These are phyloP conservation scores for Rutpela maculata DNA, from an alignment of 2,888 invertebrate genomes.

Conservation along the genomic window DNA sequence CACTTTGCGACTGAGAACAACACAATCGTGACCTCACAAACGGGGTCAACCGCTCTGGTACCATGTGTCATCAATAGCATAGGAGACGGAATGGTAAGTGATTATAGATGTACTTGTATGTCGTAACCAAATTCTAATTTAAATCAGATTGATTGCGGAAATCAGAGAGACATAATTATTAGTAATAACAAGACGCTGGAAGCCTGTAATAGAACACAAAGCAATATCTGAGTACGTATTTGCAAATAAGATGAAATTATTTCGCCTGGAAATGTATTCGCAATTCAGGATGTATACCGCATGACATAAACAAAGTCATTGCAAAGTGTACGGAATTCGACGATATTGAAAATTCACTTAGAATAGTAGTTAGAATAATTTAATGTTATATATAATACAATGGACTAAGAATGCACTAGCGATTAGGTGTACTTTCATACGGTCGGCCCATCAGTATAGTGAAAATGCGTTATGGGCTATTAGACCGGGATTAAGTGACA, in stretches of 20 bases:
- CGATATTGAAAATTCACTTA: too few species aligned
- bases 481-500: too few species aligned
- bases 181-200: background rate
- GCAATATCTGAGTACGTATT: background rate
- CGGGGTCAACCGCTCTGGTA: constrained; percentile 87
- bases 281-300: too few species aligned
- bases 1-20: constrained; percentile 90
- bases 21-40: constrained; percentile 87
- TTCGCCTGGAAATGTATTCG: background rate
- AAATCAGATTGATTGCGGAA: background rate
- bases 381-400: too few species aligned
- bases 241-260: background rate
- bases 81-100: constrained; percentile 91
- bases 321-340: too few species aligned
- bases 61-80: constrained; percentile 91
- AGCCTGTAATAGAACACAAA: background rate
- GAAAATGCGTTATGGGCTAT: too few species aligned
- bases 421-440: too few species aligned
- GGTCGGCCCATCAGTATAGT: too few species aligned
- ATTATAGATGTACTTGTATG: background rate
- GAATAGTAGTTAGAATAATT: too few species aligned
- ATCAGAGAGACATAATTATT: constrained; percentile 16
- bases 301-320: too few species aligned
- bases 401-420: too few species aligned
- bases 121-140: background rate